These are phyloP conservation scores for Ianthella basta DNA, from an alignment of 37 sponge, comb jelly and placozoan species.

Conservation along the genomic window DNA sequence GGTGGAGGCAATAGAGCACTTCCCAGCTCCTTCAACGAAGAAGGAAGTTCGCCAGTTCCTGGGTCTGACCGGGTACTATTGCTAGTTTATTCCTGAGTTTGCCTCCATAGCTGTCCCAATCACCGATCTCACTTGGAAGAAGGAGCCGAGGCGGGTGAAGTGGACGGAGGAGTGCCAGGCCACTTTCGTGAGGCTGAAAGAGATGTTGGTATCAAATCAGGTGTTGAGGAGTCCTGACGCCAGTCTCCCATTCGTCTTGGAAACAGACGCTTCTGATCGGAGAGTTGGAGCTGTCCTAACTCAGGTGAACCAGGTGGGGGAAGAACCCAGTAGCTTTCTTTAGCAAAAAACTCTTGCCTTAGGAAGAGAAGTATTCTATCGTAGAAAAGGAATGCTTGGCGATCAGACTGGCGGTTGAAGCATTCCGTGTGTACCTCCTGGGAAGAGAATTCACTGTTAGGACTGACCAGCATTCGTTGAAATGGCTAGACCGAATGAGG, in stretches of 20 bases:
- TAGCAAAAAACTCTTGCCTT: too few species aligned
- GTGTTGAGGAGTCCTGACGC: constrained; percentile 50
- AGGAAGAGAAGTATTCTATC: too few species aligned
- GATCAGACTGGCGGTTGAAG: too few species aligned
- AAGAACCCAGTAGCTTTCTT: too few species aligned
- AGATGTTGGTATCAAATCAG: constrained; percentile 4
- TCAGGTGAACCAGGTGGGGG: too few species aligned
- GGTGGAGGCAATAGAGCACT: constrained; percentile 35
- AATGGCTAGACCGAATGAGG: too few species aligned
- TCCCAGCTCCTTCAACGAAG: constrained; percentile 23
- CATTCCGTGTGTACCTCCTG: too few species aligned
- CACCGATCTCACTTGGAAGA: constrained; percentile 29
- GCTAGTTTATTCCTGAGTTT: constrained; percentile 33
- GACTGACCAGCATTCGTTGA: too few species aligned
- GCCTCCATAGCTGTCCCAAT: constrained; percentile 38
- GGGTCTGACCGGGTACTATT: constrained; percentile 43
- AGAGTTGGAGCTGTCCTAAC: constrained; percentile 59
- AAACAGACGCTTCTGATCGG: constrained; percentile 54
- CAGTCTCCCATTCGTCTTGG: constrained; percentile 16
- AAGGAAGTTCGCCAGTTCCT: constrained; percentile 42
- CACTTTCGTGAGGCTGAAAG: constrained; percentile 9
- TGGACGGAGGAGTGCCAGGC: constrained; percentile 12
- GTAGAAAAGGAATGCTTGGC: too few species aligned
- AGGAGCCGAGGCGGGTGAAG: constrained; percentile 6
- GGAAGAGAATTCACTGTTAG: too few species aligned